Evolutionary conservation across 1,140 invertebrate genomes (phyloP).

Genomic region (Drosophila equinoxialis): DNA sequence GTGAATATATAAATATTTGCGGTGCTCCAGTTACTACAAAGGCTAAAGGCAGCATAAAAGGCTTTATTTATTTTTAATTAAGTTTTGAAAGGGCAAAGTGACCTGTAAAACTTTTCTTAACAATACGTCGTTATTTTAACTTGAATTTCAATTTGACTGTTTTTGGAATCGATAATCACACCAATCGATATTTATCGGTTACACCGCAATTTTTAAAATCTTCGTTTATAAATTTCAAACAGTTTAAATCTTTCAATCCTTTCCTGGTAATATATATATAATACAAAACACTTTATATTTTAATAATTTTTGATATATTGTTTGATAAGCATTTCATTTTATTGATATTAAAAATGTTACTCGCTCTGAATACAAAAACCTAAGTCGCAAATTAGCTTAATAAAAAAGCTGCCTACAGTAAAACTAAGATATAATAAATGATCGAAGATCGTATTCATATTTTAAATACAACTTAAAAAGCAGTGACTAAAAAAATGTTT

Average conservation of each 20-base stretch:
- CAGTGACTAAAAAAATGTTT: conserved; percentile 68
- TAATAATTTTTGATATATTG: conserved; percentile 20
- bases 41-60: too few species aligned
- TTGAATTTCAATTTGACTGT: too few species aligned
- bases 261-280: too few species aligned
- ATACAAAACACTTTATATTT: not conserved
- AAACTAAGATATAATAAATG: conserved; percentile 39
- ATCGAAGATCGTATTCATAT: conserved; percentile 17
- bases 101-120: too few species aligned
- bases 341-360: conserved; percentile 62
- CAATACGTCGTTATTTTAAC: too few species aligned
- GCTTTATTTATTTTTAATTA: too few species aligned
- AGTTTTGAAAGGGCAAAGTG: too few species aligned
- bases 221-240: too few species aligned
- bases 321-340: conserved; percentile 51
- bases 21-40: too few species aligned
- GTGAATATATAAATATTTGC: too few species aligned
- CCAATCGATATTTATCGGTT: not conserved
- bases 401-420: conserved; percentile 40
- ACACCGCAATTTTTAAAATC: not conserved
- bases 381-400: conserved; percentile 40
- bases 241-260: too few species aligned
- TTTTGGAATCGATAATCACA: too few species aligned
- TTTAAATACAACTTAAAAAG: conserved; percentile 69
- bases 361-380: conserved; percentile 54